Conservation (phyloP, 2,797 vertebrate genomes). For the Poecilia velifera region DNA sequence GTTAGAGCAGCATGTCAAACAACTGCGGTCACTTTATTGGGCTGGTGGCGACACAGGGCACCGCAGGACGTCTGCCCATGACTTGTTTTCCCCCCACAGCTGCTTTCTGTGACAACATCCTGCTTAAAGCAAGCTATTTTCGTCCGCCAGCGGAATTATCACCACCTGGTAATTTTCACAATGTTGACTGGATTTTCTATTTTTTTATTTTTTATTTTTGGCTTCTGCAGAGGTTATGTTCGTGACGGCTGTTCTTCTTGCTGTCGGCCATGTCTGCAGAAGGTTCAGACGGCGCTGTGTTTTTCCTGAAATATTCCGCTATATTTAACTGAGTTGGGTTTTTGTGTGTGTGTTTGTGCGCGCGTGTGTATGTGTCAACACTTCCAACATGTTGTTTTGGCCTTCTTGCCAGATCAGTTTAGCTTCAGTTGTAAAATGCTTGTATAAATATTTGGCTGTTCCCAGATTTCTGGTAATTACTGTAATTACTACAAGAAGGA, state of each 20-base stretch:
- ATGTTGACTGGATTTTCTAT: slow-evolving; percentile 46
- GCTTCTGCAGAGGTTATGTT: slow-evolving; percentile 41
- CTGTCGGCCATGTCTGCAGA: slow-evolving; percentile 12
- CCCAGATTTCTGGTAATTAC: background rate
- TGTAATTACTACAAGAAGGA: background rate
- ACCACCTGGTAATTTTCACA: slow-evolving; percentile 71
- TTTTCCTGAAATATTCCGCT: slow-evolving; percentile 41
- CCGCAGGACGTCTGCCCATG: slow-evolving; percentile 65
- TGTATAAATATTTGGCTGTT: slow-evolving; percentile 1
- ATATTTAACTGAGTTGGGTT: slow-evolving; percentile 35
- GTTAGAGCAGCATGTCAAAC: slow-evolving; percentile 61
- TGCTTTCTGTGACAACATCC: slow-evolving; percentile 64
- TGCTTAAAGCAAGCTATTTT: slow-evolving; percentile 66
- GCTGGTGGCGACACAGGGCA: slow-evolving; percentile 61
- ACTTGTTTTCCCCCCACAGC: slow-evolving; percentile 70
- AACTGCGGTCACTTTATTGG: slow-evolving; percentile 73
- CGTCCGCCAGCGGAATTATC: slow-evolving; percentile 60
- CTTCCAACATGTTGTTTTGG: slow-evolving; percentile 3
- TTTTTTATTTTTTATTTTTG: slow-evolving; percentile 4
- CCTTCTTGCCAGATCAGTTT: slow-evolving; percentile 18
- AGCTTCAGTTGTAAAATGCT: background rate
- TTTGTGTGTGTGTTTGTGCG: background rate
- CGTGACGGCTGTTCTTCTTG: slow-evolving; percentile 31
- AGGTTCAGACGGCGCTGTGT: slow-evolving; percentile 35
- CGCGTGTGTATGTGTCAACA: slow-evolving; percentile 11